phyloP scores from a whole-genome alignment of 2,113 vertebrate genomes.

The Ciconia maguari region DNA sequence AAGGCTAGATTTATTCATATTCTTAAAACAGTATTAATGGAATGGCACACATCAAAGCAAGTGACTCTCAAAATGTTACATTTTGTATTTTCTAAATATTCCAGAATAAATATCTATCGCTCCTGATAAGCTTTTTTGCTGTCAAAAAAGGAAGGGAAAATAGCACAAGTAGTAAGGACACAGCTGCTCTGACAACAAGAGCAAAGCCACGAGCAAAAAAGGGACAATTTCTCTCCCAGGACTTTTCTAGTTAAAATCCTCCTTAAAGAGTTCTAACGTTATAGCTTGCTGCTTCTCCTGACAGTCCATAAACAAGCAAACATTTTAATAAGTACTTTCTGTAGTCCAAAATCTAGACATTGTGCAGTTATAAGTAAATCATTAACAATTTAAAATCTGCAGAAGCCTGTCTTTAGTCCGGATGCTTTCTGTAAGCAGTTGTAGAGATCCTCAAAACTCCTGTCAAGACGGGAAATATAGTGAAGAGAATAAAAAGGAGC shows the following conservation, averaged over 20 bases:
- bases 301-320: background rate
- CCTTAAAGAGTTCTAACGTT: background rate
- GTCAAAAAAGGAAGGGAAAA: background rate
- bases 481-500: background rate
- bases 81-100: background rate
- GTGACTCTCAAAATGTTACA: background rate
- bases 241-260: background rate
- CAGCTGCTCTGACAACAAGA: background rate
- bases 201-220: background rate
- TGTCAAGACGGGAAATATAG: background rate
- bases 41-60: background rate
- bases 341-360: background rate
- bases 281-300: background rate
- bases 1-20: background rate
- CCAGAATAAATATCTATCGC: background rate
- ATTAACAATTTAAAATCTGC: background rate
- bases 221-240: background rate
- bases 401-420: background rate
- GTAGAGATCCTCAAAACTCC: background rate
- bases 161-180: background rate
- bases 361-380: background rate
- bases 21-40: background rate
- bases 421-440: background rate
- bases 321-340: background rate
- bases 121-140: background rate